These are phyloP conservation scores for Synergus japonicus DNA, from an alignment of 2,888 invertebrate species.

Conservation along the genomic window DNA sequence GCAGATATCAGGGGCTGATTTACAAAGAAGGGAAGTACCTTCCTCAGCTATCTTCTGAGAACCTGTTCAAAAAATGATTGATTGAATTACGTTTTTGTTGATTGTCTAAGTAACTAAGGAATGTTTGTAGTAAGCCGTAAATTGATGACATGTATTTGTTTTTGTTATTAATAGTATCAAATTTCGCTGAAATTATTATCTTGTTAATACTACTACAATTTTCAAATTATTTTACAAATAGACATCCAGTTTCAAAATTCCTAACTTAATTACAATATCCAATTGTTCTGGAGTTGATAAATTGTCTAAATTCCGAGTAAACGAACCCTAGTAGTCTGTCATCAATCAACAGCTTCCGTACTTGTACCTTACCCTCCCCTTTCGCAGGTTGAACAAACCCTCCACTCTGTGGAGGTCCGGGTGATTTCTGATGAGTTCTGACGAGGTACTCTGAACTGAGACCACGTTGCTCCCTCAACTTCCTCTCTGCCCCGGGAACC, in stretches of 20 bases:
- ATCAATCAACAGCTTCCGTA: constrained; percentile 39
- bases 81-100: constrained; percentile 15
- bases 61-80: constrained; percentile 54
- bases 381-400: constrained; percentile 71
- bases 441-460: constrained; percentile 79
- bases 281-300: not conserved
- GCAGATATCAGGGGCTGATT: constrained; percentile 75
- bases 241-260: not conserved
- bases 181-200: not conserved
- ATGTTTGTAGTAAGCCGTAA: not conserved
- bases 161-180: not conserved
- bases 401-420: constrained; percentile 69
- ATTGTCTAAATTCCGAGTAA: constrained; percentile 23
- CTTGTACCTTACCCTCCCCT: constrained; percentile 60
- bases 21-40: constrained; percentile 73
- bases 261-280: not conserved
- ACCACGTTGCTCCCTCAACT: constrained; percentile 80
- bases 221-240: too few species aligned
- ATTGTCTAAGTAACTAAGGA: not conserved
- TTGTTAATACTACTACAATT: too few species aligned
- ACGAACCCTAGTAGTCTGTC: not conserved
- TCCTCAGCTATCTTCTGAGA: constrained; percentile 71
- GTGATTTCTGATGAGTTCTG: constrained; percentile 74
- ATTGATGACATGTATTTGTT: not conserved
- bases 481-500: constrained; percentile 81